Base-by-base conservation (phyloP, 1,140 invertebrate species). In the Heterodera schachtii region DNA sequence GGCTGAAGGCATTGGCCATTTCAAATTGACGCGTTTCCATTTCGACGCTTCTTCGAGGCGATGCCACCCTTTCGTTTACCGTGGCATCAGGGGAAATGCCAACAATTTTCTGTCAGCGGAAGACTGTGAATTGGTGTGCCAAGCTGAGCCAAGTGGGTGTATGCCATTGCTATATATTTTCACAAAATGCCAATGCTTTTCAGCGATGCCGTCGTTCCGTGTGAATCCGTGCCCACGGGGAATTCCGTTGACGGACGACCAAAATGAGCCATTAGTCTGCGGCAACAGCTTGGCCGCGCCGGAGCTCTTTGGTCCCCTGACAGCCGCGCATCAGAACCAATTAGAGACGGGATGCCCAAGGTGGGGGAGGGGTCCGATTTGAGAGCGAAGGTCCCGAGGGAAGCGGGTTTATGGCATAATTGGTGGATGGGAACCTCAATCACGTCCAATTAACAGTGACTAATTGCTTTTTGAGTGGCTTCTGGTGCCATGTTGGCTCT, bases 51-150 rank as follows among this genome's bases (percentile, higher is more conserved):
- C 87, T 52, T 85, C 80, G 9, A 73, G 83, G 41, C 79, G 83
- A 71, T 89, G 88, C 69, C 81, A 81, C 16, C 82, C 86, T 21
- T 89, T 90, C 75, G 70, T 81, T 5, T 89, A 89, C 81, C 78
- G 84, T 47, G 88, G 88, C 19, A 44, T 79, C 16, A 82, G 82
- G 47, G 88, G 88, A 46, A 89, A 89, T 81, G 87, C 86, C 41
- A 89, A 89, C 73, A 90, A 88, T 60, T 89, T 89, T 84, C 70
- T 88, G 31, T 79, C 86, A 16, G 21, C 77, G 41, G 84, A 86
- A 71, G 87, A 88, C 70, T 89, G 88, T 69, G 89, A 89, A 80
- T 78, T 87, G 21, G 84, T 86, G n/a, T 89, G 88, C 69, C 84
- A 80, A 80, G 84, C 84, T 88, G 47, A 47, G 41, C 74, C 44